Conservation (phyloP, 2,797 vertebrate genomes). For the Enteromius viviparus region DNA sequence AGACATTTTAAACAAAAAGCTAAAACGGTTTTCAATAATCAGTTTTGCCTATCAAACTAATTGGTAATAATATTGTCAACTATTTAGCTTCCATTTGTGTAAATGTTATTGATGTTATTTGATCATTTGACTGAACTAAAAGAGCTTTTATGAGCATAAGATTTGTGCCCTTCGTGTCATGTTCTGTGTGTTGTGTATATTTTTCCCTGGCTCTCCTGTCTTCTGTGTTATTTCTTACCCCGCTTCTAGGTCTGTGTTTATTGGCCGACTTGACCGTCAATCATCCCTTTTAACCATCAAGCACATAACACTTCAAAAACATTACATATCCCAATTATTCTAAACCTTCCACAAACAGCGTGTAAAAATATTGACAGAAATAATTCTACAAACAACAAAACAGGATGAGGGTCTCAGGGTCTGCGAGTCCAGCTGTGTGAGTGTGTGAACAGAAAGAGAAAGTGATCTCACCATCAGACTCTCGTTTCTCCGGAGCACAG, state of each 20-base stretch:
- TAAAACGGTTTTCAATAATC: not conserved
- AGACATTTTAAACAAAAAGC: not conserved
- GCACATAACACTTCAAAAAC: not conserved
- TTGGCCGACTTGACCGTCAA: too few relatives aligned
- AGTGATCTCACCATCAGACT: conserved; percentile 85
- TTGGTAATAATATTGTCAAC: not conserved
- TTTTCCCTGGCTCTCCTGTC: too few relatives aligned
- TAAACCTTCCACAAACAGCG: not conserved
- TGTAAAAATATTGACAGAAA: not conserved
- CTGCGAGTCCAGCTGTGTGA: conserved; percentile 7
- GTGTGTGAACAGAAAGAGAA: conserved; percentile 18
- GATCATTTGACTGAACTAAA: not conserved
- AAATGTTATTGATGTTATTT: too few relatives aligned
- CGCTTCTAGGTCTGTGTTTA: too few relatives aligned
- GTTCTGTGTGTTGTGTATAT: too few relatives aligned
- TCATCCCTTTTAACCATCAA: too few relatives aligned
- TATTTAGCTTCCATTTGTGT: not conserved
- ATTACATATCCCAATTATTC: not conserved
- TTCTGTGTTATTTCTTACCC: too few relatives aligned
- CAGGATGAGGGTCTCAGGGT: not conserved
- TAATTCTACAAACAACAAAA: not conserved
- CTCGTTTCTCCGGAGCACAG: conserved; percentile 84
- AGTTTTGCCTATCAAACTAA: not conserved
- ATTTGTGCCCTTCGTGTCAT: too few relatives aligned
- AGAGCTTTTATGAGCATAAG: not conserved